These are phyloP conservation scores for Sogatella furcifera DNA, from an alignment of 1,140 invertebrate genomes.

Conservation along the genomic window DNA sequence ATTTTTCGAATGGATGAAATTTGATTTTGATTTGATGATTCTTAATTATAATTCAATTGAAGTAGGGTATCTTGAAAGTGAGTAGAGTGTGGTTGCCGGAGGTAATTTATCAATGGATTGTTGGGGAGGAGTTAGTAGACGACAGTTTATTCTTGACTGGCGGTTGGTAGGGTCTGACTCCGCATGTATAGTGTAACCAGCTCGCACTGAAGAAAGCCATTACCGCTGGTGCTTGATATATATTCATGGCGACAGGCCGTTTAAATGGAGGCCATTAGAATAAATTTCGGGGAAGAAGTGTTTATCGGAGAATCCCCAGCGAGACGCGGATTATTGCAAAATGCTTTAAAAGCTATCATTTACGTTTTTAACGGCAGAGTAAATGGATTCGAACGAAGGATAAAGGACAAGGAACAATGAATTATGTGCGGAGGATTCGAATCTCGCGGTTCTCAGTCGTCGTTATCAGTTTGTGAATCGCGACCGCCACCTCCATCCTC, in stretches of 20 bases:
- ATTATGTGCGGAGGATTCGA: neutral
- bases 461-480: neutral
- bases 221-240: neutral
- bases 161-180: too few relatives aligned
- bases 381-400: slow-evolving; percentile 3
- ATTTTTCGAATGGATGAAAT: too few relatives aligned
- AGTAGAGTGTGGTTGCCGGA: too few relatives aligned
- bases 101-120: too few relatives aligned
- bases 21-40: too few relatives aligned
- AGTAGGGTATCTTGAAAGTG: too few relatives aligned
- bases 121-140: too few relatives aligned
- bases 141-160: too few relatives aligned
- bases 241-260: slow-evolving; percentile 1
- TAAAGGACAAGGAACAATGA: neutral
- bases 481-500: too few relatives aligned
- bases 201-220: neutral
- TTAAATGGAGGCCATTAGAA: slow-evolving; percentile 4
- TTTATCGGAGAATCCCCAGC: neutral
- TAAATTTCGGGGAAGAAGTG: slow-evolving; percentile 2
- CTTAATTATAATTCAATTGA: too few relatives aligned
- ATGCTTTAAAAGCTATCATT: slow-evolving; percentile 3
- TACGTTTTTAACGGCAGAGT: slow-evolving; percentile 3
- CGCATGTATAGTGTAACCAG: neutral
- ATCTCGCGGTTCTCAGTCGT: neutral
- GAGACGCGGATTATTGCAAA: slow-evolving; percentile 1